phyloP scores from a whole-genome alignment of 2,113 vertebrate genomes.

The Diphyllodes magnificus region DNA sequence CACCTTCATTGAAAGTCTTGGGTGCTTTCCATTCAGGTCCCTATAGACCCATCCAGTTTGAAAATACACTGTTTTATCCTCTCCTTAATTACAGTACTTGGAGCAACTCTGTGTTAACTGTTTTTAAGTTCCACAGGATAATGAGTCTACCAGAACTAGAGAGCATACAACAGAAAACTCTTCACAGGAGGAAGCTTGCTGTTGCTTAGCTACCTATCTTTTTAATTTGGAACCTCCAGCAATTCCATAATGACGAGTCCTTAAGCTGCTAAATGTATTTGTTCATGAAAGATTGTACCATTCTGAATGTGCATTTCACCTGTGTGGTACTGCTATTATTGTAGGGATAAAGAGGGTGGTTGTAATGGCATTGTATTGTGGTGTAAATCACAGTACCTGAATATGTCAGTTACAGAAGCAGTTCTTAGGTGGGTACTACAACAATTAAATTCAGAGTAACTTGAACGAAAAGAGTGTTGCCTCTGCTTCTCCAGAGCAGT shows the following conservation, averaged over 20 bases:
- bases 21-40: constrained; percentile 48
- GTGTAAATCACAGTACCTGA: not conserved
- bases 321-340: not conserved
- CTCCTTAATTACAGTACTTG: constrained; percentile 63
- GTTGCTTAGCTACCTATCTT: constrained; percentile 73
- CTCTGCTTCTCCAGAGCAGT: not conserved
- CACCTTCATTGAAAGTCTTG: constrained; percentile 54
- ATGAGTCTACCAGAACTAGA: constrained; percentile 51
- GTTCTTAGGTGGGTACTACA: not conserved
- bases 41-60: constrained; percentile 47
- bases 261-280: constrained; percentile 50
- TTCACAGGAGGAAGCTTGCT: constrained; percentile 49
- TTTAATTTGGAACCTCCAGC: constrained; percentile 60
- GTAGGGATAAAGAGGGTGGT: not conserved
- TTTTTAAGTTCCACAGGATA: constrained; percentile 55
- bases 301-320: constrained; percentile 32
- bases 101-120: constrained; percentile 48
- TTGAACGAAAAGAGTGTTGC: not conserved
- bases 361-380: not conserved
- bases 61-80: constrained; percentile 56
- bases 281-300: not conserved
- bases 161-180: not conserved
- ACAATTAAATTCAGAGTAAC: not conserved
- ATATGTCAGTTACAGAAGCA: fast-evolving
- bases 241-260: constrained; percentile 44